Evolutionary conservation across 2,797 vertebrate genomes (phyloP).

Genomic region (Melanogrammus aeglefinus): DNA sequence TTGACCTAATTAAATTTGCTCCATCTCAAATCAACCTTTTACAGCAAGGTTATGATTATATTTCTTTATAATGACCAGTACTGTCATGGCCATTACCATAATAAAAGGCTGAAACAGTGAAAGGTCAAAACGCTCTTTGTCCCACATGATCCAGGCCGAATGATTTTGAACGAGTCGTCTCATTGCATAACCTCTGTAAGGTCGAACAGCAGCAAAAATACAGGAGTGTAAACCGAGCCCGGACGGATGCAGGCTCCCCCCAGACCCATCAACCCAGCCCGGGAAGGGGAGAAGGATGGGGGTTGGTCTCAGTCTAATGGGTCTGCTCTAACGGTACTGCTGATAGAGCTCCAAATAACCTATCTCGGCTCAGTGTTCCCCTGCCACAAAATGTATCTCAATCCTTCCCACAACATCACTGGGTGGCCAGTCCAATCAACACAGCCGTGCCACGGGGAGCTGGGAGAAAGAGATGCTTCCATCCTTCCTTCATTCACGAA

Average conservation of each 20-base stretch:
- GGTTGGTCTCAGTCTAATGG: background rate
- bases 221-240: background rate
- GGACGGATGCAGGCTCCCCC: background rate
- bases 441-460: background rate
- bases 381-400: background rate
- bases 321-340: background rate
- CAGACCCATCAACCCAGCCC: background rate
- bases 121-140: background rate
- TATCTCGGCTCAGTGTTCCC: background rate
- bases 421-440: background rate
- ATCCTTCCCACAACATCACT: background rate
- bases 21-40: no score
- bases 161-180: background rate
- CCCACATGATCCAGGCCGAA: background rate
- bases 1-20: no score
- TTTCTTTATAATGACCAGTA: no score
- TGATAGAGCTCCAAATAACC: background rate
- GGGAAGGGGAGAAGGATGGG: background rate
- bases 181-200: conserved; percentile 1
- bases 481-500: background rate
- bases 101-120: background rate
- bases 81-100: no score
- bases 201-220: background rate
- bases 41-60: no score
- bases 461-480: background rate